phyloP scores from a whole-genome alignment of 2,113 vertebrate species.

The Phalacrocorax brasilianus region DNA sequence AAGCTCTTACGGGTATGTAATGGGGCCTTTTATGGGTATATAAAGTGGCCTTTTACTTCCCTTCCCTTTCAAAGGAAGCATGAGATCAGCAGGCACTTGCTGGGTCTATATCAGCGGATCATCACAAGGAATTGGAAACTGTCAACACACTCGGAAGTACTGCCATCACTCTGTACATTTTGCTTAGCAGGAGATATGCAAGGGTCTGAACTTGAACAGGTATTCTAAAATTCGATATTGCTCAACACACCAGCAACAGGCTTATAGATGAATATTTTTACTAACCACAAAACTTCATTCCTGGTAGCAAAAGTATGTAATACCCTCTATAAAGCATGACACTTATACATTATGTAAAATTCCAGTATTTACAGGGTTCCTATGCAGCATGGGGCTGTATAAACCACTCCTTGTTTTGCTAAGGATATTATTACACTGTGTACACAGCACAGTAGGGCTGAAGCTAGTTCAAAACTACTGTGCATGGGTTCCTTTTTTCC shows the following conservation, averaged over 20 bases:
- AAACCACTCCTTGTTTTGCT: slow-evolving; percentile 41
- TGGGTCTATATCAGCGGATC: rapidly evolving
- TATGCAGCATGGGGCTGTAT: slow-evolving; percentile 6
- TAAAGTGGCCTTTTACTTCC: not conserved
- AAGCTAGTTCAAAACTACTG: slow-evolving; percentile 25
- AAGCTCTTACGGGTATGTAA: not conserved
- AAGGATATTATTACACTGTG: slow-evolving; percentile 39
- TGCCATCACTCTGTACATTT: not conserved
- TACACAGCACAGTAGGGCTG: slow-evolving; percentile 11
- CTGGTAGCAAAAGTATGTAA: not conserved
- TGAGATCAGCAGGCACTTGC: not conserved
- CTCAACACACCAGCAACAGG: not conserved
- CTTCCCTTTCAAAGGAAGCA: not conserved
- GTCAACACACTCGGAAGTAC: not conserved
- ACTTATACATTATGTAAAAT: not conserved
- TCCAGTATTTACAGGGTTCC: slow-evolving; percentile 38
- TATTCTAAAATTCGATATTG: not conserved
- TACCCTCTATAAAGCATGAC: not conserved
- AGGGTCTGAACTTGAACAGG: not conserved
- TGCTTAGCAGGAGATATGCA: not conserved
- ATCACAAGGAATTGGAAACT: not conserved
- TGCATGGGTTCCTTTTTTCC: not conserved
- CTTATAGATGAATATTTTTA: not conserved
- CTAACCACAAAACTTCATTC: slow-evolving; percentile 10
- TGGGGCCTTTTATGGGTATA: not conserved